A percentile compares a stretch with the other conserved stretches of the same genome.
Conservation (phyloP, 2,888 invertebrate genomes). For the Listrodromus nycthemerus region DNA sequence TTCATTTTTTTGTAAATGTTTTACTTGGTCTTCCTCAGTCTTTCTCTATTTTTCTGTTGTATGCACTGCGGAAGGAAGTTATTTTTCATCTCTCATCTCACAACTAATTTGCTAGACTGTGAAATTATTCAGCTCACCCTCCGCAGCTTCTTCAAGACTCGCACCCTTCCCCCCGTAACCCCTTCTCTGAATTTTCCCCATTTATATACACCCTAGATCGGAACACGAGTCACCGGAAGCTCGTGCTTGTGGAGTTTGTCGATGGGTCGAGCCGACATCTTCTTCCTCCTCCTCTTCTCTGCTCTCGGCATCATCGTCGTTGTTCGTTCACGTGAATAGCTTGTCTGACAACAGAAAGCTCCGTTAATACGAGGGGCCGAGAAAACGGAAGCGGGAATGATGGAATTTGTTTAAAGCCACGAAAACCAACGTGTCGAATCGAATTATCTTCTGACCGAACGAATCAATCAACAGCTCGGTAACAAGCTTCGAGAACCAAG, state of each 20-base stretch:
- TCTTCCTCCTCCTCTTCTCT: constrained; percentile 4
- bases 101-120: constrained; percentile 63
- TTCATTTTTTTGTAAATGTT: neutral
- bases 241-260: constrained; percentile 54
- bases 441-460: constrained; percentile 35
- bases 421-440: constrained; percentile 38
- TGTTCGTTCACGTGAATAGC: constrained; percentile 41
- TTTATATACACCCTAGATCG: constrained; percentile 52
- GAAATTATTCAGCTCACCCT: constrained; percentile 59
- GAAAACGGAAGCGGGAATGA: constrained; percentile 33
- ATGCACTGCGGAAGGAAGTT: constrained; percentile 33
- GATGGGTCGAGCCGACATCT: constrained; percentile 38
- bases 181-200: constrained; percentile 32
- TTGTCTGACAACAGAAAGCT: constrained; percentile 29
- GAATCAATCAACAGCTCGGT: constrained; percentile 48
- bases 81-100: constrained; percentile 55
- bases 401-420: constrained; percentile 54
- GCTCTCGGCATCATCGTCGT: constrained; percentile 19
- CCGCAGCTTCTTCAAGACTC: constrained; percentile 37
- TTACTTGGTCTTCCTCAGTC: neutral
- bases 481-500: constrained; percentile 20
- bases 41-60: constrained; percentile 8
- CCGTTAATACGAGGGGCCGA: constrained; percentile 14
- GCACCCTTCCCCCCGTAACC: constrained; percentile 23
- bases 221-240: constrained; percentile 58